Conservation (phyloP, 2,888 invertebrate genomes). For the Ophion obscuratus region DNA sequence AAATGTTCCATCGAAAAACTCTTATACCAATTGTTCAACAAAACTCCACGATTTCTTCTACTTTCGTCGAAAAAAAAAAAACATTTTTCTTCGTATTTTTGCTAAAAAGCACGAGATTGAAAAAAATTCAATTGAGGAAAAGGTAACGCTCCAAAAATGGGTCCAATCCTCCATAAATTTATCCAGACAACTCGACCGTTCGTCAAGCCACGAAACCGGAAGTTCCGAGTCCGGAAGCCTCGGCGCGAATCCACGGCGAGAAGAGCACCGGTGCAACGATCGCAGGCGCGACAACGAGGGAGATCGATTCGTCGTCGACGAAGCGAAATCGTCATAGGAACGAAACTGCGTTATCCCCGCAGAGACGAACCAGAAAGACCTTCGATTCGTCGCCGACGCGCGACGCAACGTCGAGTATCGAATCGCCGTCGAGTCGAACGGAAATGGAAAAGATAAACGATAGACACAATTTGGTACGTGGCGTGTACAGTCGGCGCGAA, state of each 20-base stretch:
- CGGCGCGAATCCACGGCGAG: neutral
- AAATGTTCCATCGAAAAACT: neutral
- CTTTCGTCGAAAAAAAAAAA: too few species aligned
- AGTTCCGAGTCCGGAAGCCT: conserved; percentile 23
- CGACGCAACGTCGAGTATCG: neutral
- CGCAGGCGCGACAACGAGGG: neutral
- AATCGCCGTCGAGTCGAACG: neutral
- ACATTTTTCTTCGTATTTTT: neutral
- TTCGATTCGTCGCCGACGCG: conserved; percentile 24
- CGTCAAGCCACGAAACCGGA: conserved; percentile 29
- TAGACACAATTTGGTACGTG: conserved; percentile 13
- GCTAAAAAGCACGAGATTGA: neutral
- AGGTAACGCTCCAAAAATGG: neutral
- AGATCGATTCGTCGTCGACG: conserved; percentile 1
- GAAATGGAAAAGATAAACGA: conserved; percentile 26
- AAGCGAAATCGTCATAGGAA: conserved; percentile 34
- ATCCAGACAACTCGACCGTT: conserved; percentile 3
- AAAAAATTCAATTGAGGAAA: neutral
- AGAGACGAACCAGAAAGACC: conserved; percentile 18
- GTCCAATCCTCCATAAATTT: neutral
- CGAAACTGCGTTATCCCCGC: conserved; percentile 33
- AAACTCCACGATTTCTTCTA: too few species aligned
- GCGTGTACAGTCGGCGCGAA: neutral
- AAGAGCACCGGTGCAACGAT: neutral
- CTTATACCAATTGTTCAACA: too few species aligned